These are phyloP conservation scores for Alosa sapidissima DNA, from an alignment of 2,797 vertebrate species.

Conservation along the genomic window DNA sequence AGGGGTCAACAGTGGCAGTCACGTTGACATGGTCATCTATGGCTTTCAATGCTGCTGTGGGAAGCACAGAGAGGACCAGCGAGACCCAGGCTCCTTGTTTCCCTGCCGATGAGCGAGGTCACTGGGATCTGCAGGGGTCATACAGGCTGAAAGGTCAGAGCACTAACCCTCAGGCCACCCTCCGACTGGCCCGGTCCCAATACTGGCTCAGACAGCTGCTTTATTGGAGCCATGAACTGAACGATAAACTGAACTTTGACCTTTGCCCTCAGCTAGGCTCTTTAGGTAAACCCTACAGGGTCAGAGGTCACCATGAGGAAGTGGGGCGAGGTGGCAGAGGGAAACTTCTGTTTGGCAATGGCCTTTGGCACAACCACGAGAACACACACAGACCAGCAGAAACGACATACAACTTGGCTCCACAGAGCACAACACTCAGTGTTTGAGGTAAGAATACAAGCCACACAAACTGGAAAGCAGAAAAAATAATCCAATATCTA, in stretches of 20 bases:
- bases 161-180: slow-evolving; percentile 40
- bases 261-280: slow-evolving; percentile 57
- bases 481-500: neutral
- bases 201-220: slow-evolving; percentile 55
- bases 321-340: slow-evolving; percentile 46
- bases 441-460: neutral
- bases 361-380: neutral
- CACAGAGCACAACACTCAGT: neutral
- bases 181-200: neutral
- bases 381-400: neutral
- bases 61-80: slow-evolving; percentile 12
- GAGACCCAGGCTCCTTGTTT: slow-evolving; percentile 40
- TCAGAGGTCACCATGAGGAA: slow-evolving; percentile 55
- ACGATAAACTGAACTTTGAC: slow-evolving; percentile 61
- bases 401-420: neutral
- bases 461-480: neutral
- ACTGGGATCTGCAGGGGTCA: slow-evolving; percentile 44
- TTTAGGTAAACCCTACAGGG: slow-evolving; percentile 49
- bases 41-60: slow-evolving; percentile 18
- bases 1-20: slow-evolving; percentile 34
- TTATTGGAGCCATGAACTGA: slow-evolving; percentile 53
- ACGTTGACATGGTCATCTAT: slow-evolving; percentile 40
- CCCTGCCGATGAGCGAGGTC: slow-evolving; percentile 49
- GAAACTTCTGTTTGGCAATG: slow-evolving; percentile 37
- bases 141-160: slow-evolving; percentile 30